phyloP scores from a whole-genome alignment of 1,140 invertebrate genomes.

The Drosophila nebulosa region DNA sequence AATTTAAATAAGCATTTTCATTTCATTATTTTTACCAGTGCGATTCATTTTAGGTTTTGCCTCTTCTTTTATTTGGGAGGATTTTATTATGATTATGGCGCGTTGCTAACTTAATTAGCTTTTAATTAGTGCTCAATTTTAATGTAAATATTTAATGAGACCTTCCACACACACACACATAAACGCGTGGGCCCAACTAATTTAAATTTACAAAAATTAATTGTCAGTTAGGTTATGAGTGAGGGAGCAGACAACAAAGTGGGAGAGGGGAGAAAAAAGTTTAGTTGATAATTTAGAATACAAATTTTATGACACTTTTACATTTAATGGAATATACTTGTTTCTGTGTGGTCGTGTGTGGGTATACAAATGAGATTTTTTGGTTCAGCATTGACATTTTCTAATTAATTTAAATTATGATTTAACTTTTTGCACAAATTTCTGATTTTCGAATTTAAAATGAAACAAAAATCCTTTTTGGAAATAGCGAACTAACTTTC shows the following conservation, averaged over 20 bases:
- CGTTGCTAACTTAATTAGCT: slow-evolving; percentile 39
- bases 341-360: background rate
- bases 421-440: no score
- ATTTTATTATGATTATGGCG: slow-evolving; percentile 27
- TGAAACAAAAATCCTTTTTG: no score
- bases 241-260: background rate
- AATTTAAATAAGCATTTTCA: slow-evolving; percentile 5
- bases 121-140: slow-evolving; percentile 43
- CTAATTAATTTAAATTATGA: background rate
- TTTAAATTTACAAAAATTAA: slow-evolving; percentile 1
- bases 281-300: background rate
- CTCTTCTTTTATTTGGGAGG: slow-evolving; percentile 5
- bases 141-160: slow-evolving; percentile 36
- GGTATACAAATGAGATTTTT: background rate
- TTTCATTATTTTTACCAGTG: slow-evolving; percentile 34
- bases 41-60: background rate
- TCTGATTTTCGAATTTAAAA: no score
- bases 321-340: background rate
- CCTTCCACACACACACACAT: background rate
- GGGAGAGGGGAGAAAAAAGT: background rate
- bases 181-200: background rate
- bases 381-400: background rate
- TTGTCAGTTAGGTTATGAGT: background rate
- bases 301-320: background rate
- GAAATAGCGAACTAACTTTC: no score